Conservation (phyloP, 2,888 invertebrate genomes). For the Calephelis perditalis region DNA sequence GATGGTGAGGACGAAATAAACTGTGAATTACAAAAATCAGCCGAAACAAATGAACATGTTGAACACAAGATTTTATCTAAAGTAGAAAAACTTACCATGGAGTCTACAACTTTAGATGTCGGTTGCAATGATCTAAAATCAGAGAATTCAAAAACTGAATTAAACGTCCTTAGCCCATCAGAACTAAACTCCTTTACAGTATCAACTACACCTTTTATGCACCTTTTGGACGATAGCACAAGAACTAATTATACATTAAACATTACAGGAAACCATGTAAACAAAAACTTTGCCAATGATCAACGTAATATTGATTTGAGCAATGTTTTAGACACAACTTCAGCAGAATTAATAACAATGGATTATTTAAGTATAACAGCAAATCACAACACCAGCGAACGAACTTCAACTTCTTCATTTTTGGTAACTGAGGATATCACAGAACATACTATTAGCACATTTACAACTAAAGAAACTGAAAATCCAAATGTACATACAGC, state of each 20-base stretch:
- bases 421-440: constrained; percentile 37
- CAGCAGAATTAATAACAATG: constrained; percentile 38
- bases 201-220: not conserved
- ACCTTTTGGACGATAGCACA: not conserved
- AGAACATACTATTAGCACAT: constrained; percentile 32
- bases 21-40: constrained; percentile 62
- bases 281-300: not conserved
- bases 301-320: not conserved
- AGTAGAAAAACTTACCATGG: not conserved
- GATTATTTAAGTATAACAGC: constrained; percentile 34
- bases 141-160: not conserved
- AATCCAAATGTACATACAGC: constrained; percentile 14
- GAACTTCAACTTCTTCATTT: too few species aligned
- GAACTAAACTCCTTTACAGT: not conserved
- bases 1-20: constrained; percentile 88
- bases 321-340: constrained; percentile 36
- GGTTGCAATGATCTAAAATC: not conserved
- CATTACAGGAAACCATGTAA: not conserved
- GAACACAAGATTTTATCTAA: not conserved
- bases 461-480: constrained; percentile 30
- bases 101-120: not conserved
- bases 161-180: not conserved
- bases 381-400: constrained; percentile 12
- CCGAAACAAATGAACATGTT: constrained; percentile 16
- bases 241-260: not conserved